phyloP scores from a whole-genome alignment of 2,888 invertebrate genomes.

The Ectemnius cavifrons region DNA sequence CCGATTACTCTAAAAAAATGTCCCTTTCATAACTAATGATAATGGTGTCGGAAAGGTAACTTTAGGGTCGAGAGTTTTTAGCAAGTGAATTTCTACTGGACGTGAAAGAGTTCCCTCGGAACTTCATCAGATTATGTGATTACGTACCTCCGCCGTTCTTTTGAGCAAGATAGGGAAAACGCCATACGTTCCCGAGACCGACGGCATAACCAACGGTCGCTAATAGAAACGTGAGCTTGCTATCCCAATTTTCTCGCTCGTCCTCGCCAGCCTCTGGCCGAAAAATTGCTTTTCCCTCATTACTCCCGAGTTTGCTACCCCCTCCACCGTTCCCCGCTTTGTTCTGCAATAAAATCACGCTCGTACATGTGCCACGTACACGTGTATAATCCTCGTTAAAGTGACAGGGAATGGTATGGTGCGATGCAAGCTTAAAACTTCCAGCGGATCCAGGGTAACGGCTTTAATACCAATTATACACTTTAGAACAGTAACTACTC shows the following conservation, averaged over 20 bases:
- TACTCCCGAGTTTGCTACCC: conserved; percentile 82
- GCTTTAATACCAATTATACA: too few relatives aligned
- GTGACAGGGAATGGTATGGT: too few relatives aligned
- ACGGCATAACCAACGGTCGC: conserved; percentile 98
- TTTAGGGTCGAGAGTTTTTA: too few relatives aligned
- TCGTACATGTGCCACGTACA: too few relatives aligned
- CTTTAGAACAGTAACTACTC: too few relatives aligned
- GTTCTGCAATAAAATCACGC: conserved; percentile 48
- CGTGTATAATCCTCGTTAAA: too few relatives aligned
- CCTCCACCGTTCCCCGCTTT: conserved; percentile 60
- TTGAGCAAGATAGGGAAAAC: conserved; percentile 96
- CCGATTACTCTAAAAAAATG: background rate
- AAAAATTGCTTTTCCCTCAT: conserved; percentile 82
- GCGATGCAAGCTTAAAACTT: too few relatives aligned
- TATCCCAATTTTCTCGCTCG: conserved; percentile 95
- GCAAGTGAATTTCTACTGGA: too few relatives aligned
- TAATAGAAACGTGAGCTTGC: conserved; percentile 92
- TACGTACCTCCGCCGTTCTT: conserved; percentile 91
- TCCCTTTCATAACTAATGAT: too few relatives aligned
- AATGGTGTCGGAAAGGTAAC: too few relatives aligned
- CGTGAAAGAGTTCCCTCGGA: too few relatives aligned
- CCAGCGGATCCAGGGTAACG: too few relatives aligned
- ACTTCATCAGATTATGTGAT: background rate
- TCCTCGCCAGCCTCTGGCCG: conserved; percentile 85
- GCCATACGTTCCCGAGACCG: conserved; percentile 96